Evolutionary conservation across 2,113 vertebrate species (phyloP).

Genomic region (Hemibagrus wyckioides): DNA sequence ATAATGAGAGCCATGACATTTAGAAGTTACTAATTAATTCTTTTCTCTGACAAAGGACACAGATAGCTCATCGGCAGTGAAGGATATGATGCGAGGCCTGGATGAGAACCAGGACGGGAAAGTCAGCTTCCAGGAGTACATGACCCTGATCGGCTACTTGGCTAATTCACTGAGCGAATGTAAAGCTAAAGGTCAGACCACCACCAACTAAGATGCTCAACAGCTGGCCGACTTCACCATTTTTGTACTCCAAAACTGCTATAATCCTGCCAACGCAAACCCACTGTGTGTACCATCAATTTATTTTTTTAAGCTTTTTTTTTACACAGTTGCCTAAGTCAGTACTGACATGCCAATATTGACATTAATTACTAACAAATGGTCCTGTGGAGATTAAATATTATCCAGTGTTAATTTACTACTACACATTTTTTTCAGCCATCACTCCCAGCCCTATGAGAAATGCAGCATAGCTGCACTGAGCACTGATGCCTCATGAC

Average conservation of each 20-base stretch:
- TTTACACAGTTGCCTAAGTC: neutral
- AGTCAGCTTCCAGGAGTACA: slow-evolving; percentile 72
- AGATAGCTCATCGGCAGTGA: slow-evolving; percentile 59
- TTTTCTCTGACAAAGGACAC: slow-evolving; percentile 62
- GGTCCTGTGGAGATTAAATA: neutral
- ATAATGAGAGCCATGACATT: neutral
- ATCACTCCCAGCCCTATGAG: neutral
- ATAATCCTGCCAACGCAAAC: neutral
- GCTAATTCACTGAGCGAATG: slow-evolving; percentile 64
- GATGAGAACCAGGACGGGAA: slow-evolving; percentile 70
- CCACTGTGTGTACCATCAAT: neutral
- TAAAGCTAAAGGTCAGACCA: neutral
- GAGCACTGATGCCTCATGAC: slow-evolving; percentile 18
- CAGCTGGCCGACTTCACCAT: neutral
- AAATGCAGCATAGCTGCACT: neutral
- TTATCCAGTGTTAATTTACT: neutral
- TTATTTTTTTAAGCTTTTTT: neutral
- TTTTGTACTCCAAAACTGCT: slow-evolving; percentile 5
- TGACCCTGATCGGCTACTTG: slow-evolving; percentile 70
- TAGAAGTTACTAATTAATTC: neutral
- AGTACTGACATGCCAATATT: neutral
- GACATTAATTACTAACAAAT: neutral
- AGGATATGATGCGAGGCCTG: slow-evolving; percentile 68
- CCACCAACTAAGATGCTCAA: neutral
- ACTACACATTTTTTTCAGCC: neutral